These are phyloP conservation scores for Eupsilia transversa DNA, from an alignment of 2,888 invertebrate species.

Conservation along the genomic window DNA sequence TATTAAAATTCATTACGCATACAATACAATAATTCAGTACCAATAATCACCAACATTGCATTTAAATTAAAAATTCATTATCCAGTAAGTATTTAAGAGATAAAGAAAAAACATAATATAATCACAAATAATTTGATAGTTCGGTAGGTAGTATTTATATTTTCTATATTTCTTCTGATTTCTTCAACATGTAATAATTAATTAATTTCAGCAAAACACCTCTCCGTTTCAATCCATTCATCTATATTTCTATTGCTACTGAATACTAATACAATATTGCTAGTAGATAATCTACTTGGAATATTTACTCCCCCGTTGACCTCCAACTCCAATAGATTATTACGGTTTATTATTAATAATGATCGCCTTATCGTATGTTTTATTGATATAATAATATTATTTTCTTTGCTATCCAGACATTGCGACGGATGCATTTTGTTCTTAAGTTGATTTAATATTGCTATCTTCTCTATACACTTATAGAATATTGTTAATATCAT, in stretches of 20 bases:
- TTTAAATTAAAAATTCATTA: too few species aligned
- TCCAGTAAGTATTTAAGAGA: too few species aligned
- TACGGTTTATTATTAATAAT: slow-evolving; percentile 60
- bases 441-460: not conserved
- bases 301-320: slow-evolving; percentile 51
- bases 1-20: too few species aligned
- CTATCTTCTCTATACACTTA: not conserved
- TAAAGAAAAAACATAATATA: too few species aligned
- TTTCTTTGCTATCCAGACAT: slow-evolving; percentile 26
- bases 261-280: not conserved
- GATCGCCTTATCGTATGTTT: slow-evolving; percentile 38
- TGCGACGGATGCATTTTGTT: slow-evolving; percentile 2
- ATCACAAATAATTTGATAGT: too few species aligned
- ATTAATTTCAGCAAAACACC: not conserved
- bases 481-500: not conserved
- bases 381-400: slow-evolving; percentile 37
- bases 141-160: too few species aligned
- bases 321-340: slow-evolving; percentile 55
- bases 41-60: too few species aligned
- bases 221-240: not conserved
- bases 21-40: too few species aligned
- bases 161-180: not conserved
- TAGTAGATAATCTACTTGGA: slow-evolving; percentile 32
- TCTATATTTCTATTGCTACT: slow-evolving; percentile 14
- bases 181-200: too few species aligned